A percentile compares a stretch with the other conserved stretches of the same genome.
These are phyloP conservation scores for Ursus arctos DNA, from an alignment of 2,113 vertebrate genomes.

Conservation along the genomic window DNA sequence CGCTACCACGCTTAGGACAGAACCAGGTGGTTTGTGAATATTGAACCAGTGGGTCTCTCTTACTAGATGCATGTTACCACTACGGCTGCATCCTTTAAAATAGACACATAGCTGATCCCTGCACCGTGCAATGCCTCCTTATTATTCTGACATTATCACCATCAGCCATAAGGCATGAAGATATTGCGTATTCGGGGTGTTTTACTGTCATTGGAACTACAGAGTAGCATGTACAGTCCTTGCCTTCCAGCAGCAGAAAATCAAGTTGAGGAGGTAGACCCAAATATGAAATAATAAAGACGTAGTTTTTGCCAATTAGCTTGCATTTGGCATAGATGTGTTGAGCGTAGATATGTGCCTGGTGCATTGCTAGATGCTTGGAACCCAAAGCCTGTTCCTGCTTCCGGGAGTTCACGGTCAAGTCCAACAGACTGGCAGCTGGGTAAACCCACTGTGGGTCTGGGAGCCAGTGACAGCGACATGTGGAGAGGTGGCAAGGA, in stretches of 20 bases:
- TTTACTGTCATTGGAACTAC: neutral
- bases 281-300: neutral
- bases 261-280: neutral
- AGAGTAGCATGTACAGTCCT: neutral
- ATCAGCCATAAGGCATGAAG: fast-evolving
- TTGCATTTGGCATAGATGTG: neutral
- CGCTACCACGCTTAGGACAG: neutral
- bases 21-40: neutral
- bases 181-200: fast-evolving
- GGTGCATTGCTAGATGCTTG: neutral
- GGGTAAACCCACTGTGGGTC: fast-evolving
- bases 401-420: fast-evolving
- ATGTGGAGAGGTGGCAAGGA: fast-evolving
- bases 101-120: fast-evolving
- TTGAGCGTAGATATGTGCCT: neutral
- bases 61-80: fast-evolving
- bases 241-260: neutral
- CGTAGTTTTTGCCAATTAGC: neutral
- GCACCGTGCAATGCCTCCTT: neutral
- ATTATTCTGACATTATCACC: neutral
- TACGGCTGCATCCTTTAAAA: no score
- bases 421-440: neutral
- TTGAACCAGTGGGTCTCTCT: neutral
- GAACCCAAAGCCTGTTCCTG: neutral
- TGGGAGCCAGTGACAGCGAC: fast-evolving